phyloP scores from a whole-genome alignment of 1,140 invertebrate species.

The Diuraphis noxia region DNA sequence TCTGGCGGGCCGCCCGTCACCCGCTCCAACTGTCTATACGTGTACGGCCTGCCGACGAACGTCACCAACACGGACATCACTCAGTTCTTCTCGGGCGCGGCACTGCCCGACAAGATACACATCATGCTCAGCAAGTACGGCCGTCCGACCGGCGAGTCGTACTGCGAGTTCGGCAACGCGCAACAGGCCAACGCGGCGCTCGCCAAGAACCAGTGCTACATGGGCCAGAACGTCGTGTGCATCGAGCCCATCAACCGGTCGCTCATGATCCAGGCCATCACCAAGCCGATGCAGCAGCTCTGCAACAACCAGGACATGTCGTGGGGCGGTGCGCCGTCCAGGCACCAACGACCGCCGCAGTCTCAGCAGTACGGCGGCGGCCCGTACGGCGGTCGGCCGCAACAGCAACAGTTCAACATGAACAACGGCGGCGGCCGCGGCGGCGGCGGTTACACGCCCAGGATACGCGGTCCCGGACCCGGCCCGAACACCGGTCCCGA shows the following conservation, averaged over 20 bases:
- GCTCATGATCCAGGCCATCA: slow-evolving; percentile 64
- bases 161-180: slow-evolving; percentile 76
- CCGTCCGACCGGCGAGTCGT: slow-evolving; percentile 78
- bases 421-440: neutral
- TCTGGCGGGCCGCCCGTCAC: slow-evolving; percentile 54
- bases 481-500: slow-evolving; percentile 59
- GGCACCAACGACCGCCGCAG: neutral
- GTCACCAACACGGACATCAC: slow-evolving; percentile 76
- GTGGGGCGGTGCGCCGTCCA: neutral
- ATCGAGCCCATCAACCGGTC: slow-evolving; percentile 70
- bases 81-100: slow-evolving; percentile 77
- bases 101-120: slow-evolving; percentile 77
- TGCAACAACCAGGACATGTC: slow-evolving; percentile 13
- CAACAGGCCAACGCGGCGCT: slow-evolving; percentile 73
- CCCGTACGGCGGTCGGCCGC: neutral
- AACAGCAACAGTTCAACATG: neutral
- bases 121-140: slow-evolving; percentile 72
- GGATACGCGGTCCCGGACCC: slow-evolving; percentile 28
- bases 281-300: slow-evolving; percentile 56
- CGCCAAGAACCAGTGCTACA: slow-evolving; percentile 69
- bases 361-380: neutral
- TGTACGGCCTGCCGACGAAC: slow-evolving; percentile 75
- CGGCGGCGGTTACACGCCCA: neutral
- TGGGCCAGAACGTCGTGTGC: slow-evolving; percentile 69
- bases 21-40: slow-evolving; percentile 68